A percentile compares a stretch with the other conserved stretches of the same genome.
Evolutionary conservation across 2,113 vertebrate species (phyloP).

Genomic region (Cheirogaleus medius): DNA sequence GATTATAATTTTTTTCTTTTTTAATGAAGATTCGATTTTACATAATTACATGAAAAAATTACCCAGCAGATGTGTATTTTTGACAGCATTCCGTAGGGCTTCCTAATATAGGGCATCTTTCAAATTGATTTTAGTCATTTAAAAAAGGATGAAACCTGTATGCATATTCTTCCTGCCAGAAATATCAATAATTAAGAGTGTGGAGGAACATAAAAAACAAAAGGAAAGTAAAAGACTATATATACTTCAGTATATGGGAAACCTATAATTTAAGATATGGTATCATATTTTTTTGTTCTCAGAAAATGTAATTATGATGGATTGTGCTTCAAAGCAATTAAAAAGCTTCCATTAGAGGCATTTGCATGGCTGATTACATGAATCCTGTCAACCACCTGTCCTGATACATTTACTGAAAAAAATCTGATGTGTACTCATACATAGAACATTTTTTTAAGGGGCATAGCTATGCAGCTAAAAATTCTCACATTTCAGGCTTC

Average conservation of each 20-base stretch:
- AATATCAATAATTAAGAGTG: constrained; percentile 62
- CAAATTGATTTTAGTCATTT: constrained; percentile 60
- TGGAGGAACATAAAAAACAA: constrained; percentile 33
- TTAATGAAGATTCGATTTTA: constrained; percentile 58
- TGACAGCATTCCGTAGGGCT: constrained; percentile 5
- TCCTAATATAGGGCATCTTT: constrained; percentile 17
- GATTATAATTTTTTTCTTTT: constrained; percentile 54
- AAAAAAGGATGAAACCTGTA: constrained; percentile 31
- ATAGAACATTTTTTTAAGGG: background rate
- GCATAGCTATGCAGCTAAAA: background rate
- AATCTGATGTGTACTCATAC: background rate
- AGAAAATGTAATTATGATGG: constrained; percentile 38
- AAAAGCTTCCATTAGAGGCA: constrained; percentile 19
- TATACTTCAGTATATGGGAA: background rate
- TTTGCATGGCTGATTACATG: constrained; percentile 16
- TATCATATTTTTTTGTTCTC: constrained; percentile 54
- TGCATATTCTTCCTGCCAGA: background rate
- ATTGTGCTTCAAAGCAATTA: constrained; percentile 48
- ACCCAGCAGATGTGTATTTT: constrained; percentile 55
- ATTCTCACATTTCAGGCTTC: background rate
- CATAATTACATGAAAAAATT: constrained; percentile 60
- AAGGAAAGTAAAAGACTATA: constrained; percentile 41
- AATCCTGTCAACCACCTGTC: constrained; percentile 37
- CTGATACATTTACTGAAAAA: constrained; percentile 18
- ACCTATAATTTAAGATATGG: constrained; percentile 50